phyloP scores from a whole-genome alignment of 2,797 vertebrate genomes.

The Phoeniculus purpureus region DNA sequence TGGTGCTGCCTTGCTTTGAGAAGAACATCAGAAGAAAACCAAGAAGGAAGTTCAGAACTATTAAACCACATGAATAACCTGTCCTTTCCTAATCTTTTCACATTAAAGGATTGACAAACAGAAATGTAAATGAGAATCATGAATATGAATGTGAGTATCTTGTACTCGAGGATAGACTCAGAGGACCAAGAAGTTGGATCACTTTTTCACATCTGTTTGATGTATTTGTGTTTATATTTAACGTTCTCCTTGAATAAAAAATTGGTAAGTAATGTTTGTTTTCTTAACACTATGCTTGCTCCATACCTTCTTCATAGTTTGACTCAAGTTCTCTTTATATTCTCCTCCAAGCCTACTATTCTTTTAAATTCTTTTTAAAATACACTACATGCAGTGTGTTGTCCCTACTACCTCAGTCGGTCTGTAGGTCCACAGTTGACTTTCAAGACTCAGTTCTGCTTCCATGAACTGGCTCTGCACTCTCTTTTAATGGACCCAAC shows the following conservation, averaged over 20 bases:
- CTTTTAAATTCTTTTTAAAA: background rate
- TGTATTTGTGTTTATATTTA: background rate
- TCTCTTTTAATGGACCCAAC: background rate
- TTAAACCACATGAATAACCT: background rate
- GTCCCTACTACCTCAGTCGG: background rate
- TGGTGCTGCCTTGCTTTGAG: accelerated
- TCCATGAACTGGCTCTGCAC: background rate
- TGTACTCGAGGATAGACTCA: background rate
- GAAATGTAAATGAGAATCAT: background rate
- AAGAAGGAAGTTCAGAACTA: background rate
- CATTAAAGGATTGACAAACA: background rate
- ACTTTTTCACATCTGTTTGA: background rate
- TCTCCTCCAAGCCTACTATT: background rate
- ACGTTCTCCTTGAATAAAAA: background rate
- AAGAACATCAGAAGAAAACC: background rate
- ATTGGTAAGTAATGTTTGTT: background rate
- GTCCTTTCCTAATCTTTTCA: background rate
- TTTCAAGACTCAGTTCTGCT: background rate
- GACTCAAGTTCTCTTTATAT: background rate
- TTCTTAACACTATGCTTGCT: background rate
- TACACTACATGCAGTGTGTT: background rate
- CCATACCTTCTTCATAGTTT: background rate
- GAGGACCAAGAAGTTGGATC: accelerated
- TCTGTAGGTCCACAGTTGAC: background rate
- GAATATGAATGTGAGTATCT: background rate